These are phyloP conservation scores for Bucco capensis DNA, from an alignment of 2,113 vertebrate genomes.

Conservation along the genomic window DNA sequence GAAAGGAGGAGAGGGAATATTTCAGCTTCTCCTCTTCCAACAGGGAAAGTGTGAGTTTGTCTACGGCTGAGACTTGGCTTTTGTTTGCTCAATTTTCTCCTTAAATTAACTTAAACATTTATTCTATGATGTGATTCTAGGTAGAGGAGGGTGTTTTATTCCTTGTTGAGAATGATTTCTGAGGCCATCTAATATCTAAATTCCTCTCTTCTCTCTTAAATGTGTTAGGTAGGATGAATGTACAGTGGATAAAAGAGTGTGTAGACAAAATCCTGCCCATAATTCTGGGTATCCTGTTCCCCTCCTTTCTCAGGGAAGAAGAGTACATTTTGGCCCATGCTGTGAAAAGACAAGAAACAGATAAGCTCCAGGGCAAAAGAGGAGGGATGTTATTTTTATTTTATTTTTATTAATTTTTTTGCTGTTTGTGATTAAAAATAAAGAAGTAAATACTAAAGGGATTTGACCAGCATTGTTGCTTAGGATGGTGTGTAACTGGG, in stretches of 20 bases:
- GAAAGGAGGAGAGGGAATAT: conserved; percentile 5
- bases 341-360: background rate
- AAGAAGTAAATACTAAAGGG: conserved; percentile 46
- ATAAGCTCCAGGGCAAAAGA: background rate
- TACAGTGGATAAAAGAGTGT: background rate
- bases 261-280: conserved; percentile 29
- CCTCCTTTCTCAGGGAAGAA: background rate
- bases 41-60: background rate
- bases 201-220: background rate
- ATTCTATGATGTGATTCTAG: conserved; percentile 5
- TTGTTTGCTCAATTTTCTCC: conserved; percentile 28
- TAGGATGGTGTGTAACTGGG: background rate
- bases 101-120: conserved; percentile 40
- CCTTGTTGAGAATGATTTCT: conserved; percentile 37
- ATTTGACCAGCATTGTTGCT: background rate
- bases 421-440: conserved; percentile 48
- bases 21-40: background rate
- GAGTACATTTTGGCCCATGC: background rate
- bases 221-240: background rate
- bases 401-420: background rate
- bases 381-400: background rate
- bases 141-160: conserved; percentile 33
- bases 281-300: conserved; percentile 42
- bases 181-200: conserved; percentile 21
- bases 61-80: background rate